Conservation (phyloP, 2,797 vertebrate species). For the Enteromius afrohamiltoni region DNA sequence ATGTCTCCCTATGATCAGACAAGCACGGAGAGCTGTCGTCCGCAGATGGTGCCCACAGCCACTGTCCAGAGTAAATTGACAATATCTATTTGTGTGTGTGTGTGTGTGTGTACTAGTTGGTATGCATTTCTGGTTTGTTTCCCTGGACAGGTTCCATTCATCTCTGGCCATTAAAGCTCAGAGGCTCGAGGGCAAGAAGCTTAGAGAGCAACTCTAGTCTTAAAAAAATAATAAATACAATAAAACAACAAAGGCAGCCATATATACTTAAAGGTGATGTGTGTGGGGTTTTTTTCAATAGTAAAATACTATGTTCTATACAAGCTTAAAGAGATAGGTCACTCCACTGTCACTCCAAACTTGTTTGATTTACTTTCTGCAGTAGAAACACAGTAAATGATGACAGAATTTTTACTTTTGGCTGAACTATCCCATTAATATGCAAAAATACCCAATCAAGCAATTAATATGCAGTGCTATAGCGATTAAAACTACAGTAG, state of each 20-base stretch:
- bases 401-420: not conserved
- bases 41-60: slow-evolving; percentile 29
- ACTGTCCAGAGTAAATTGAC: slow-evolving; percentile 42
- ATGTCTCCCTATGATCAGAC: slow-evolving; percentile 33
- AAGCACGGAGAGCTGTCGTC: slow-evolving; percentile 21
- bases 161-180: slow-evolving; percentile 33
- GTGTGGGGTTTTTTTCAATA: not conserved
- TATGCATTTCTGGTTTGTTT: slow-evolving; percentile 36
- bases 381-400: no score
- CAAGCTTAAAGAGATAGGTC: not conserved
- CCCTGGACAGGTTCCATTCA: slow-evolving; percentile 46
- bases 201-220: not conserved
- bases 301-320: not conserved
- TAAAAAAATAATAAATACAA: not conserved
- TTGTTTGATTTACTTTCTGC: no score
- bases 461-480: not conserved
- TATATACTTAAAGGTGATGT: not conserved
- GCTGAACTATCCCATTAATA: not conserved
- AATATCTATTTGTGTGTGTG: slow-evolving; percentile 30
- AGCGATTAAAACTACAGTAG: not conserved
- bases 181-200: slow-evolving; percentile 5
- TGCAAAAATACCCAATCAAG: not conserved
- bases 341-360: not conserved
- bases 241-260: not conserved
- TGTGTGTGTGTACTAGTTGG: slow-evolving; percentile 42